A percentile compares a stretch with the other conserved stretches of the same genome.
These are phyloP conservation scores for Bombus huntii DNA, from an alignment of 1,140 invertebrate species.

Conservation along the genomic window DNA sequence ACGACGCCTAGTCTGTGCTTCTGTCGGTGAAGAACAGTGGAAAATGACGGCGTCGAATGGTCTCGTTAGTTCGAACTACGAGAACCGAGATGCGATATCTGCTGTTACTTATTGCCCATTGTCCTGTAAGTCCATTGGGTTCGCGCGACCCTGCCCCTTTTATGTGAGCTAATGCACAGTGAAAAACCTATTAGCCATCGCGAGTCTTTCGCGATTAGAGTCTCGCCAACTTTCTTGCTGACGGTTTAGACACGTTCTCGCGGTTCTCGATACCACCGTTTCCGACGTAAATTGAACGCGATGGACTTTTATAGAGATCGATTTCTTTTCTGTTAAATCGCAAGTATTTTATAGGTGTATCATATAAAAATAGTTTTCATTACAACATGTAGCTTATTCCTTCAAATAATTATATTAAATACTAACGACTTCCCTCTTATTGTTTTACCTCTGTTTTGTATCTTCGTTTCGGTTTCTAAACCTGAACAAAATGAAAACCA, in stretches of 20 bases:
- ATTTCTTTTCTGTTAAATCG: neutral
- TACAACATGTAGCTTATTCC: neutral
- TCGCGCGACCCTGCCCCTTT: conserved; percentile 32
- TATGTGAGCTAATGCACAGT: conserved; percentile 27
- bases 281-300: neutral
- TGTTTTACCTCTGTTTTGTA: too few relatives aligned
- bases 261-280: neutral
- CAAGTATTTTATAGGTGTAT: neutral
- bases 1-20: neutral
- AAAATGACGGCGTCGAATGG: conserved; percentile 61
- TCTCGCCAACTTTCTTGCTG: conserved; percentile 20
- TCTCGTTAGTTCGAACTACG: conserved; percentile 61
- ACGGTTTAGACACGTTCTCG: neutral
- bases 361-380: neutral
- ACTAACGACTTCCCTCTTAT: neutral
- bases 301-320: neutral
- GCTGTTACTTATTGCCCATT: conserved; percentile 69
- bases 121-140: conserved; percentile 43
- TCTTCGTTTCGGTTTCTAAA: neutral
- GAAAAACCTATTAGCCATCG: conserved; percentile 62
- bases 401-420: neutral
- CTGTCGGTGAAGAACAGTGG: conserved; percentile 25
- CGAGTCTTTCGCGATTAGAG: conserved; percentile 39
- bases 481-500: neutral
- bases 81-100: conserved; percentile 62